These are phyloP conservation scores for Asarcornis scutulata DNA, from an alignment of 2,113 vertebrate genomes.

Conservation along the genomic window DNA sequence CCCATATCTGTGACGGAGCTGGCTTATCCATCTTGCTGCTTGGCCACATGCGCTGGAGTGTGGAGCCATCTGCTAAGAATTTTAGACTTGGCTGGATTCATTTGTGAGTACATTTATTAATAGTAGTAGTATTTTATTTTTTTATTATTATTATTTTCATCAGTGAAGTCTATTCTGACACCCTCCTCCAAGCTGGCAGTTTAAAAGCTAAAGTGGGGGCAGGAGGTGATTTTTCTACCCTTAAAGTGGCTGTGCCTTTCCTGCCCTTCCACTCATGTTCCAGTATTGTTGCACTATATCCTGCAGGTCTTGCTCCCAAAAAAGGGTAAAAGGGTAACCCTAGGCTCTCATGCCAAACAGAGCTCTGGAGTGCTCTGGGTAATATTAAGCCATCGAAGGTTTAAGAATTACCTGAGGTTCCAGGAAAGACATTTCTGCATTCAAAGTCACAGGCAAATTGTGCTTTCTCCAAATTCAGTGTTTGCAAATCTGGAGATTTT, in stretches of 20 bases:
- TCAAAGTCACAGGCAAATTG: not conserved
- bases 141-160: not conserved
- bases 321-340: not conserved
- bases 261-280: not conserved
- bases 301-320: not conserved
- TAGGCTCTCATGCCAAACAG: accelerated
- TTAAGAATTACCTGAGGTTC: not conserved
- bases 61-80: slow-evolving; percentile 39
- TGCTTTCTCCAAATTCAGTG: not conserved
- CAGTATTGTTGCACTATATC: not conserved
- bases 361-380: not conserved
- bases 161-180: not conserved
- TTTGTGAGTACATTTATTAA: slow-evolving; percentile 3
- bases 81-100: slow-evolving; percentile 5
- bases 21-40: not conserved
- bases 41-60: not conserved
- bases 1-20: not conserved
- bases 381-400: not conserved
- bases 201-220: not conserved
- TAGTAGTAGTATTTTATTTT: not conserved
- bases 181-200: not conserved
- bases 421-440: not conserved
- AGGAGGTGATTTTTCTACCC: not conserved
- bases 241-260: not conserved
- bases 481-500: not conserved